phyloP scores from a whole-genome alignment of 2,797 vertebrate species.

The Catamblyrhynchus diadema region DNA sequence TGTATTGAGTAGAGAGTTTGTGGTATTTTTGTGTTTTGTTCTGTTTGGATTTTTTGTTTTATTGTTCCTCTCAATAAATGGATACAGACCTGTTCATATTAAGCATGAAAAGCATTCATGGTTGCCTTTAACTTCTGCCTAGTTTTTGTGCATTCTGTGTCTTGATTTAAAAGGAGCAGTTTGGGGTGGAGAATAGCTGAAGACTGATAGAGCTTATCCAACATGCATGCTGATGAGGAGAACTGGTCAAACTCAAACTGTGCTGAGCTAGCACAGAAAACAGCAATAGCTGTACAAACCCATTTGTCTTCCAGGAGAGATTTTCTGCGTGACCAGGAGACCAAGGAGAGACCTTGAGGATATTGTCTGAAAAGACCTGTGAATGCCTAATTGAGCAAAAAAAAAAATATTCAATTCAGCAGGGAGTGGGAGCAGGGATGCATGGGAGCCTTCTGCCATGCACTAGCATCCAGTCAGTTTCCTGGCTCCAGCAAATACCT shows the following conservation, averaged over 20 bases:
- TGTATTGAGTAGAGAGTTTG: background rate
- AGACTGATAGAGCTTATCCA: background rate
- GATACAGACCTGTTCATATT: background rate
- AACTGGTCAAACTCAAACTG: background rate
- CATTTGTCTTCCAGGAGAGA: conserved; percentile 11
- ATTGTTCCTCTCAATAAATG: background rate
- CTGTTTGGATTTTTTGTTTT: background rate
- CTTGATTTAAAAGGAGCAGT: background rate
- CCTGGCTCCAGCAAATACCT: background rate
- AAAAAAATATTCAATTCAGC: background rate
- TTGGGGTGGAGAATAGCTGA: background rate
- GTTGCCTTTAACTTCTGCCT: background rate
- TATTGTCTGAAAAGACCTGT: background rate
- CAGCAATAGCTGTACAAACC: background rate
- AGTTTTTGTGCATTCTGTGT: background rate
- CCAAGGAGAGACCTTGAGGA: conserved; percentile 22
- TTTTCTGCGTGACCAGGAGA: background rate
- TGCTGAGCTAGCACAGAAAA: conserved; percentile 27
- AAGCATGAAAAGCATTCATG: background rate
- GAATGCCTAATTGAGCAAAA: background rate
- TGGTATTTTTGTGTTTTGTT: background rate
- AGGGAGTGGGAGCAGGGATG: background rate
- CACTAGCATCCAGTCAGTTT: background rate
- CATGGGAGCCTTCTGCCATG: background rate
- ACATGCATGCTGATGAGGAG: background rate